Evolutionary conservation across 2,888 invertebrate species (phyloP).

Genomic region (Drosophila ustulata): DNA sequence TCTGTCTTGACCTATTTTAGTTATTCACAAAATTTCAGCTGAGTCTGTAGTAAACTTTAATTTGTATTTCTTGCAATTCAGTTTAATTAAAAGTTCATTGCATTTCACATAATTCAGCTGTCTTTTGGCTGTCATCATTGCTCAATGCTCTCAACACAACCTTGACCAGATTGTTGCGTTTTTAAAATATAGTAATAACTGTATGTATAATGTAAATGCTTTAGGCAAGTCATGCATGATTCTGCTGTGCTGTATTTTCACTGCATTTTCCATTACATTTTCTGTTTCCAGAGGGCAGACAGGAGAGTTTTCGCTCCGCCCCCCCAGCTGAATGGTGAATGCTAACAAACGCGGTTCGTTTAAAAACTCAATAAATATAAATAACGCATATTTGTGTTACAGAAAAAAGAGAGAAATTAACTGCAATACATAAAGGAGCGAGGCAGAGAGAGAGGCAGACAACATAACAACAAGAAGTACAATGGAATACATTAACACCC

Average conservation of each 20-base stretch:
- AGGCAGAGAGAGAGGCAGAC: neutral
- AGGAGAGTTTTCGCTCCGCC: conserved; percentile 1
- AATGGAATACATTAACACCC: conserved; percentile 45
- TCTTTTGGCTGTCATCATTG: no score
- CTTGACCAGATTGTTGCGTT: neutral
- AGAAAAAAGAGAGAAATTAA: conserved; percentile 17
- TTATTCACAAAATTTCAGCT: no score
- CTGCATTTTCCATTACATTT: conserved; percentile 32
- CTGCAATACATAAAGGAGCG: conserved; percentile 11
- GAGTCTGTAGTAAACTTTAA: no score
- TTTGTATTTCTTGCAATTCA: no score
- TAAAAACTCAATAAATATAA: conserved; percentile 60
- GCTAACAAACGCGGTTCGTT: conserved; percentile 15
- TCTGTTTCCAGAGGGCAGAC: neutral
- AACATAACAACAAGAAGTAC: neutral
- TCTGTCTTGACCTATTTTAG: no score
- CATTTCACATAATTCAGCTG: no score
- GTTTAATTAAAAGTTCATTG: no score
- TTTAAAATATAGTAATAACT: neutral
- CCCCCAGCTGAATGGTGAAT: conserved; percentile 7
- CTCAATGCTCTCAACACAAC: no score
- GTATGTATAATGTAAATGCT: neutral
- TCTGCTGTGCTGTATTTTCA: neutral
- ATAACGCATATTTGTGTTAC: conserved; percentile 48
- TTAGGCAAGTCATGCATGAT: conserved; percentile 10